Base-by-base conservation (phyloP, 2,113 vertebrate genomes). In the Leptobrachium leishanense region DNA sequence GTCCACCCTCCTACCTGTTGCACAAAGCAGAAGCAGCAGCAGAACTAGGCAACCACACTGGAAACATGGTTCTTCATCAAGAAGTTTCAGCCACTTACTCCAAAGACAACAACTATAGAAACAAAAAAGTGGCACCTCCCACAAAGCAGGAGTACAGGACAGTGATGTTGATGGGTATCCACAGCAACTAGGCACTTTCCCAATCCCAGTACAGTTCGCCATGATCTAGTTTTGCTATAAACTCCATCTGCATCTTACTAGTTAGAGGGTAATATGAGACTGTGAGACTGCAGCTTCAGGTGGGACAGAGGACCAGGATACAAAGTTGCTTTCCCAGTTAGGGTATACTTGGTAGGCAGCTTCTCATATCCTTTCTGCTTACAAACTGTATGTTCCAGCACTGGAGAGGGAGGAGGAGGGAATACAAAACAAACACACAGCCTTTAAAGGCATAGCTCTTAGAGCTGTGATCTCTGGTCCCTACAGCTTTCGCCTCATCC, bases 1-100 rank as follows among this genome's bases (percentile, higher is more conserved):
- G 83, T 83, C 80, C 88, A 84, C 20, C 77, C 84, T 84, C 79
- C 86, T 88, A 90, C 89, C 89, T 90, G 89, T 90, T 90, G 89
- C 87, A 65, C 80, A 66, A 54, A 76, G 55, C 82, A 31, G 72
- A 74, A 50, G 76, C 62, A 59, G 82, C 70, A 53, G 44, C 81
- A n/a, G 4, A 8, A 50, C 4, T 50, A 8, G 46, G 85, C 85
- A 86, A 78, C 85, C 69, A 59, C 79, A 73, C 20, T 31, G 76
- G 68, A 39, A 68, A 54, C 68, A 80, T 31, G 53, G 55, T 1
- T 57, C 43, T 81, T 6, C 43, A 54, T 11, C 53, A 74, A 74
- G 64, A 74, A 74, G 41, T 80, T 79, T 74, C 71, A 68, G 53
- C 68, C 78, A 74, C 53, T 81, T 68, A 62, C 73, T 74, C 57